These are phyloP conservation scores for Drosophila cardini DNA, from an alignment of 1,140 invertebrate species.

Conservation along the genomic window DNA sequence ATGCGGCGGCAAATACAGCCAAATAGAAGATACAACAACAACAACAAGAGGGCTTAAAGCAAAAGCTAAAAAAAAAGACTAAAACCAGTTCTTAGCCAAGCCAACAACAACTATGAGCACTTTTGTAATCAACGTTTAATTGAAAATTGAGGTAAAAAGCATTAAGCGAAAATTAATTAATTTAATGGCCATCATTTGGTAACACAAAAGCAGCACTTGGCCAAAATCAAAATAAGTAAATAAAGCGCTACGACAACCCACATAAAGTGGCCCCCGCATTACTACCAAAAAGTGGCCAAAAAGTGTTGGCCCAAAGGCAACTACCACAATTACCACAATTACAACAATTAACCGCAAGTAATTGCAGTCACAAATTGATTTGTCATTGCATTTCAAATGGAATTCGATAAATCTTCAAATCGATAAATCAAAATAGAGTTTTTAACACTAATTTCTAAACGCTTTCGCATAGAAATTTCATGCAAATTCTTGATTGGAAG, in stretches of 20 bases:
- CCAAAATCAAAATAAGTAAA: constrained; percentile 33
- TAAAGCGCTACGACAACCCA: constrained; percentile 15
- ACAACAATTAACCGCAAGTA: constrained; percentile 29
- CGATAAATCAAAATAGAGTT: constrained; percentile 12
- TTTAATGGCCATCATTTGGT: constrained; percentile 75
- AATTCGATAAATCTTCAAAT: constrained; percentile 4
- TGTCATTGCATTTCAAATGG: constrained; percentile 50
- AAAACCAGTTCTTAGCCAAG: constrained; percentile 41
- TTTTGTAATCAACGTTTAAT: constrained; percentile 69
- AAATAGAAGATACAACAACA: constrained; percentile 1
- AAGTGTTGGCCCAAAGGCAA: constrained; percentile 9
- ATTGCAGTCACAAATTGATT: constrained; percentile 56
- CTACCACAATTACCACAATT: background rate
- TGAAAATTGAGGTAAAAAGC: constrained; percentile 60
- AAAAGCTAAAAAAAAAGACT: background rate
- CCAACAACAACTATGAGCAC: background rate
- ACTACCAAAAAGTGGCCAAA: constrained; percentile 30
- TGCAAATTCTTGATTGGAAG: constrained; percentile 48
- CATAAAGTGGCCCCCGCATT: constrained; percentile 14
- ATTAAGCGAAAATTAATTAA: constrained; percentile 65
- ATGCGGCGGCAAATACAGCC: constrained; percentile 17
- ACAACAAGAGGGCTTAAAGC: background rate
- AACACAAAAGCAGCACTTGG: constrained; percentile 31
- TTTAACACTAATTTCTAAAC: constrained; percentile 1
- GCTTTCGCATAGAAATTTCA: constrained; percentile 24